Percentiles rank a stretch among this genome's conserved stretches.
Conservation (phyloP, 2,797 vertebrate species). For the Melanotaenia maccullochi region DNA sequence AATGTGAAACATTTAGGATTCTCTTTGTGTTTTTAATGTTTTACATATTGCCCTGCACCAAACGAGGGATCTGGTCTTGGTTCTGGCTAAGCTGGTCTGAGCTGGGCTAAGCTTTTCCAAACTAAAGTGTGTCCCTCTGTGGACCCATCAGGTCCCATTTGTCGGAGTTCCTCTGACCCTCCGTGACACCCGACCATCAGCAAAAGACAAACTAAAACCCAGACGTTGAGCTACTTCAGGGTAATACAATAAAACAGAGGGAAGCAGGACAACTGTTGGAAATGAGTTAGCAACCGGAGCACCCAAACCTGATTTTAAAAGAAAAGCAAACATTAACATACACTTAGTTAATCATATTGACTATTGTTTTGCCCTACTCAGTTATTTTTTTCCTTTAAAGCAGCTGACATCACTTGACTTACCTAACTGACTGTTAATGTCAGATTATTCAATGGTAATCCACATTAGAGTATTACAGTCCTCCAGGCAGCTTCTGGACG, state of each 20-base stretch:
- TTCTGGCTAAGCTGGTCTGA: conserved; percentile 26
- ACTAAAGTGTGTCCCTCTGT: conserved; percentile 11
- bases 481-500: no score
- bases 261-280: not conserved
- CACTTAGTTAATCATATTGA: no score
- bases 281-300: not conserved
- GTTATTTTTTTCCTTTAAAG: not conserved
- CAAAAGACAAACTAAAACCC: conserved; percentile 1
- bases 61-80: conserved; percentile 9
- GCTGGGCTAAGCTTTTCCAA: conserved; percentile 35
- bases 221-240: not conserved
- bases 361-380: no score
- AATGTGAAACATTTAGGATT: no score
- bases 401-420: not conserved
- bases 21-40: no score
- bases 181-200: not conserved
- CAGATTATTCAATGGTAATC: not conserved
- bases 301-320: no score
- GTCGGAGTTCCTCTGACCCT: not conserved
- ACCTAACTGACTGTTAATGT: not conserved
- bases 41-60: no score
- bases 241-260: no score
- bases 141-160: conserved; percentile 32
- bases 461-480: no score
- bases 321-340: no score